phyloP scores from a whole-genome alignment of 2,797 vertebrate genomes.

The Hemibagrus guttatus region DNA sequence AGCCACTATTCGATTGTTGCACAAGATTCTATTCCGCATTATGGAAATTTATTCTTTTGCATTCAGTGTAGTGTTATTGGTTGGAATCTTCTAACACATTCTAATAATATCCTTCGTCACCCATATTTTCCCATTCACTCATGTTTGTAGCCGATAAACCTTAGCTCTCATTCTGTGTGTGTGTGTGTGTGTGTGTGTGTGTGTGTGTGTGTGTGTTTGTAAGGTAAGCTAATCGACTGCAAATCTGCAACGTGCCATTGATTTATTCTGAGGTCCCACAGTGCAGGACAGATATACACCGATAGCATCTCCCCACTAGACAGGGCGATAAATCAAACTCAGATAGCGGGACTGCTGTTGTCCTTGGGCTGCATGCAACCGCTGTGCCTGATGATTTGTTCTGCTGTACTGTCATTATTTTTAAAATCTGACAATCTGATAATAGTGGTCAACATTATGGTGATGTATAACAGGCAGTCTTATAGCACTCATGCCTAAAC shows the following conservation, averaged over 20 bases:
- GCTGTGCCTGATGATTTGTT: constrained; percentile 51
- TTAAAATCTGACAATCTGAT: constrained; percentile 40
- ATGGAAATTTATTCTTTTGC: background rate
- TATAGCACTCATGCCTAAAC: constrained; percentile 20
- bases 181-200: constrained; percentile 1
- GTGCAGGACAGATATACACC: constrained; percentile 48
- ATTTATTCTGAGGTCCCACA: constrained; percentile 46
- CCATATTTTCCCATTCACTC: background rate
- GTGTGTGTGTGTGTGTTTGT: constrained; percentile 3
- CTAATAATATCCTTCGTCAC: background rate
- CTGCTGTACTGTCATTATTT: constrained; percentile 41
- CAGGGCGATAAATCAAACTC: constrained; percentile 55
- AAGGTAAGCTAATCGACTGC: constrained; percentile 51
- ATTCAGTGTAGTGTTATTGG: background rate
- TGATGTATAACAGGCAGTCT: constrained; percentile 26
- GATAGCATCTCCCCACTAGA: constrained; percentile 45
- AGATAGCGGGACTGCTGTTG: constrained; percentile 38
- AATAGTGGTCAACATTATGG: constrained; percentile 38
- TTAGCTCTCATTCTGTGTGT: background rate
- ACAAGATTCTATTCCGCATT: background rate
- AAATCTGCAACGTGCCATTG: constrained; percentile 52
- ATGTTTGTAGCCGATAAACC: constrained; percentile 10
- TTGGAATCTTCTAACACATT: background rate
- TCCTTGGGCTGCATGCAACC: constrained; percentile 52
- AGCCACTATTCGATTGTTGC: background rate